Percentiles rank a stretch among this genome's conserved stretches.
These are phyloP conservation scores for Clarias batrachus DNA, from an alignment of 2,113 vertebrate species.

Conservation along the genomic window DNA sequence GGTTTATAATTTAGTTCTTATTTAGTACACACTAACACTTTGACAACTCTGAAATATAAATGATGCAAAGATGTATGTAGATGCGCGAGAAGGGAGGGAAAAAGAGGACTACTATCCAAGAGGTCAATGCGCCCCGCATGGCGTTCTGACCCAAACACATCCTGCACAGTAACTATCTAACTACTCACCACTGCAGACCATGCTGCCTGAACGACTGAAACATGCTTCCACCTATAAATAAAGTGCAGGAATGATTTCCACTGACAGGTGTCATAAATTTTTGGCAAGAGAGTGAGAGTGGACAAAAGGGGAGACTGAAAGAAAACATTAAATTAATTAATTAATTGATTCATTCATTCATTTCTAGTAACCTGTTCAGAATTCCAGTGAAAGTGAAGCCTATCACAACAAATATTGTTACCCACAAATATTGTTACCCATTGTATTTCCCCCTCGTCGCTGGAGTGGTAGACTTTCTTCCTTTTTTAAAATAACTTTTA, in stretches of 20 bases:
- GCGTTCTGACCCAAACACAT: conserved; percentile 12
- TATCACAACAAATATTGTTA: neutral
- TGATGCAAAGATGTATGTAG: neutral
- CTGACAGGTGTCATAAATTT: conserved; percentile 26
- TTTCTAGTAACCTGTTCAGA: neutral
- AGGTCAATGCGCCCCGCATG: neutral
- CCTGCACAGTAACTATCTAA: neutral
- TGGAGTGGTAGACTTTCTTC: neutral
- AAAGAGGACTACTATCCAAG: neutral
- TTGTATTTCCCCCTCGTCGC: neutral
- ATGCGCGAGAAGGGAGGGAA: neutral
- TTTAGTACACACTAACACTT: neutral
- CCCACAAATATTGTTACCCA: neutral
- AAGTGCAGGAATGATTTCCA: conserved; percentile 24
- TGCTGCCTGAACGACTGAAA: neutral
- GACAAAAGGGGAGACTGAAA: neutral
- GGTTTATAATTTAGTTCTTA: neutral
- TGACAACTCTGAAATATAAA: neutral
- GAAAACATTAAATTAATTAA: neutral
- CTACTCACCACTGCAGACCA: neutral
- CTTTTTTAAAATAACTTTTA: neutral
- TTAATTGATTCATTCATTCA: neutral
- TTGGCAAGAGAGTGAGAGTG: neutral
- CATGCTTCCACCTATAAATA: conserved; percentile 14
- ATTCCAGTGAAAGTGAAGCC: neutral